Conservation (phyloP, 2,797 vertebrate genomes). For the Spinus pinus region DNA sequence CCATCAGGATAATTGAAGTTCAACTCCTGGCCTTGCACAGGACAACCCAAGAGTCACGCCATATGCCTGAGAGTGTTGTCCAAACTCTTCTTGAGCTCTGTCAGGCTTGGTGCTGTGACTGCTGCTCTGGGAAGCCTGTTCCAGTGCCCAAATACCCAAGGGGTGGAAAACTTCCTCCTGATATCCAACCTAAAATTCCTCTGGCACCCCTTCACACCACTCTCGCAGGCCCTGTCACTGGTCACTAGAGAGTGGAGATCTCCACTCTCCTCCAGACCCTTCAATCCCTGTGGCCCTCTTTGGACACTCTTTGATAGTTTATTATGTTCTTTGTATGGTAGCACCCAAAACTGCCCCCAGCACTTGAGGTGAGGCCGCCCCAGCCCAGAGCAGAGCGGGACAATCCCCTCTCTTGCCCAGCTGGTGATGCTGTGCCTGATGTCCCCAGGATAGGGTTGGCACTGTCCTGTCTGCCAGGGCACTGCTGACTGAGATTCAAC, state of each 20-base stretch:
- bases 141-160: not conserved
- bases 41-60: not conserved
- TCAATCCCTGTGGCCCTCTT: not conserved
- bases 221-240: not conserved
- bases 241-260: not conserved
- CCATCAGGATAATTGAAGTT: not conserved
- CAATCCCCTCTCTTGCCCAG: not conserved
- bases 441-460: not conserved
- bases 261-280: not conserved
- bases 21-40: not conserved
- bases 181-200: not conserved
- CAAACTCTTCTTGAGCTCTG: not conserved
- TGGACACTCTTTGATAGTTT: not conserved
- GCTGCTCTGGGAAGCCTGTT: not conserved
- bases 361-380: rapidly evolving
- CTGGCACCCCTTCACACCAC: not conserved
- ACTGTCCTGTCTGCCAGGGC: not conserved
- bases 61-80: not conserved
- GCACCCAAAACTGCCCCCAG: not conserved
- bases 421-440: not conserved
- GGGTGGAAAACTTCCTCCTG: not conserved
- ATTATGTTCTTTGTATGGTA: not conserved
- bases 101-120: not conserved
- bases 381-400: not conserved
- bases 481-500: not conserved